These are phyloP conservation scores for Whitmania pigra DNA, from an alignment of 1,140 invertebrate species.

Conservation along the genomic window DNA sequence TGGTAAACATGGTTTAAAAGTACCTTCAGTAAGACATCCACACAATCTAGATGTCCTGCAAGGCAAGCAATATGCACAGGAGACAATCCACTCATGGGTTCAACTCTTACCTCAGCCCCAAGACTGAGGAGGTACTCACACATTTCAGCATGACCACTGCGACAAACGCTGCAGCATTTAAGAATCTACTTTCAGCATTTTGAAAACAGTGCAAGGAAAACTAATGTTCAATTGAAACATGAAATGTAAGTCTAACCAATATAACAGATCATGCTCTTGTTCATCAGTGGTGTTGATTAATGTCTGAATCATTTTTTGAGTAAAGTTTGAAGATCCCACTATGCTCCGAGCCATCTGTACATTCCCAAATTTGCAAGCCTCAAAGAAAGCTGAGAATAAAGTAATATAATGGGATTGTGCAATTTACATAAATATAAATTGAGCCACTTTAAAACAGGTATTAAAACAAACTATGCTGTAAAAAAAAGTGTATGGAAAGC, in stretches of 20 bases:
- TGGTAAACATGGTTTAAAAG: background rate
- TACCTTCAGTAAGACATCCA: conserved; percentile 59
- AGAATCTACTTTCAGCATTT: background rate
- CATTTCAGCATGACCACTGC: conserved; percentile 51
- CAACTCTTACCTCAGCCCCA: conserved; percentile 68
- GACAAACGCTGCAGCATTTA: conserved; percentile 31
- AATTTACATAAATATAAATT: too few species aligned
- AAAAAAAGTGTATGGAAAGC: too few species aligned
- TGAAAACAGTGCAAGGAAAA: background rate
- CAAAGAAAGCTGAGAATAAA: background rate
- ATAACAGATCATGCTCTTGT: conserved; percentile 1
- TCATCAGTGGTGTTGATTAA: background rate
- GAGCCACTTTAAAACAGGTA: too few species aligned
- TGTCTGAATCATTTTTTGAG: background rate
- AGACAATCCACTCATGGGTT: conserved; percentile 77
- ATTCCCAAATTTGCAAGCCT: conserved; percentile 6
- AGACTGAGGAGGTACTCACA: conserved; percentile 63
- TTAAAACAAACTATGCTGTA: too few species aligned
- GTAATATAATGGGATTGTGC: too few species aligned
- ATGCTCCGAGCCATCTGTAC: background rate
- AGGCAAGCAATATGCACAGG: conserved; percentile 78
- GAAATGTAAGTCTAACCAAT: background rate
- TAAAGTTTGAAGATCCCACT: background rate
- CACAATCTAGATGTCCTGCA: conserved; percentile 53
- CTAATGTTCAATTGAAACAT: background rate